Evolutionary conservation across 2,797 vertebrate genomes (phyloP), one percentile per base, ranked within the genome.

Genomic region (Loriculus beryllinus): DNA sequence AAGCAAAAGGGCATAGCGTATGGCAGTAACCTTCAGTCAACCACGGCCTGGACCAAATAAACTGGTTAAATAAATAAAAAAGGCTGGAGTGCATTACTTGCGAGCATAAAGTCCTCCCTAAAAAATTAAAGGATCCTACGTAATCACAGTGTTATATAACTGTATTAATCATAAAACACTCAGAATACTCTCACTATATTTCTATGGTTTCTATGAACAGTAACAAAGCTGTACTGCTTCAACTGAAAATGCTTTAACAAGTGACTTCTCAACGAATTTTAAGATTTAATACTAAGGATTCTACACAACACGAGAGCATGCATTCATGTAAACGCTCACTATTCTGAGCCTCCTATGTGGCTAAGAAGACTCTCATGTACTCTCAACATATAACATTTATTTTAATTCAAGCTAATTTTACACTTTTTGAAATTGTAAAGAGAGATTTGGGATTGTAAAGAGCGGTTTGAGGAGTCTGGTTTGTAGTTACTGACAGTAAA

Each of bases 1-100:
- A 93, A 65, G 69, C 40, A 69, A 89, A 94, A 91, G 67, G 79
- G 76, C 77, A 93, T 19, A 48, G 6, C 29, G 13, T 15, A 65
- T 16, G 13, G 52, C 54, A 82, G 40, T 26, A 88, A 84, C 82
- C 80, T 91, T 40, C 43, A 72, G 62, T 60, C 72, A 81, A 26
- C 15, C 17, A 65, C 59, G 75, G 79, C n/a, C 62, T 59, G 48
- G 33, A 64, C 13, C n/a, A 60, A 56, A 35, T 14, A 81, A 57
- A 94, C 75, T 1, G 3, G n/a, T n/a, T n/a, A n/a, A n/a, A n/a
- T n/a, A n/a, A n/a, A n/a, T 9, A 6, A 10, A 56, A 82, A 59
- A 79, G 15, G 31, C 29, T 28, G 39, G 26, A 90, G 12, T 15
- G 17, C 39, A 45, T 37, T 81, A 81, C n/a, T 83, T 48, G 19